Conservation (phyloP, 2,797 vertebrate species). For the Ambastaia sidthimunki region DNA sequence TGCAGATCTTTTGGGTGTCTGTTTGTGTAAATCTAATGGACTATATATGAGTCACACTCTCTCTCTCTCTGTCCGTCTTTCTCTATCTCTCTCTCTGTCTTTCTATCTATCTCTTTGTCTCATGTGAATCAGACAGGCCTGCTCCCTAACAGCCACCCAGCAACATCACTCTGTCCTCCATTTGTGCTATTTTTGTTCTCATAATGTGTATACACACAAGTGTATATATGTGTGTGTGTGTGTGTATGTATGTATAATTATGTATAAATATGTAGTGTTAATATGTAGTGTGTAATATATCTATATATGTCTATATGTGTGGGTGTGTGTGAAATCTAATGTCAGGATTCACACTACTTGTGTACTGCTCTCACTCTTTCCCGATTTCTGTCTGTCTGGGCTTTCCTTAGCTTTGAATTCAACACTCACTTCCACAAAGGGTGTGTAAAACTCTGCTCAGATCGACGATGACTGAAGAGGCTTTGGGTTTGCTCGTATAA, state of each 20-base stretch:
- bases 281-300: too few species aligned
- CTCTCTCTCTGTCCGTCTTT: background rate
- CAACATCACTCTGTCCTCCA: background rate
- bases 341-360: background rate
- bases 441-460: slow-evolving; percentile 38
- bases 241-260: too few species aligned
- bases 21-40: slow-evolving; percentile 2
- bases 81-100: too few species aligned
- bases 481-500: slow-evolving; percentile 38
- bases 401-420: slow-evolving; percentile 26
- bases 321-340: background rate
- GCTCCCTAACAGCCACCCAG: slow-evolving; percentile 22
- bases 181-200: slow-evolving; percentile 32
- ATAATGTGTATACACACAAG: too few species aligned
- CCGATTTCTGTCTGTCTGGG: background rate
- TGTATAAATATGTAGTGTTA: too few species aligned
- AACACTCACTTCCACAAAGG: slow-evolving; percentile 1
- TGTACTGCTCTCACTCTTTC: slow-evolving; percentile 17
- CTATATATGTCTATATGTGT: too few species aligned
- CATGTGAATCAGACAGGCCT: slow-evolving; percentile 21
- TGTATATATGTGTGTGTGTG: background rate
- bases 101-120: background rate
- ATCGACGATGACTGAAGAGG: slow-evolving; percentile 31
- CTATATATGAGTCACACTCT: slow-evolving; percentile 5
- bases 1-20: background rate